phyloP scores from a whole-genome alignment of 1,140 invertebrate genomes.

The Macrosteles quadrilineatus region DNA sequence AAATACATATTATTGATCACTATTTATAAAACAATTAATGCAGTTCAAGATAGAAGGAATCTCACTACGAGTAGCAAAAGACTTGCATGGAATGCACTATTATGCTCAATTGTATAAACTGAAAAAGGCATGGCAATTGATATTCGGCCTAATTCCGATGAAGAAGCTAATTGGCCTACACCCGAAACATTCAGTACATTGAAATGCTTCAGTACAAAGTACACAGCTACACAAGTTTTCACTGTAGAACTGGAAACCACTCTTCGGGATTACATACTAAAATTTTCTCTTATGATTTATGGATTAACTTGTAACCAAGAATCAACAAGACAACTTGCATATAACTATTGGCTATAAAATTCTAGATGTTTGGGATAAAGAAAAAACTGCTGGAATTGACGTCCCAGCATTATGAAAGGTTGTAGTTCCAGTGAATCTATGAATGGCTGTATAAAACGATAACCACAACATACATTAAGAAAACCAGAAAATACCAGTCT shows the following conservation, averaged over 20 bases:
- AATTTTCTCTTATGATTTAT: slow-evolving; percentile 40
- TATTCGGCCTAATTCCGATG: neutral
- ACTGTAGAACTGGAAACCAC: slow-evolving; percentile 37
- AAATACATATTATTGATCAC: too few species aligned
- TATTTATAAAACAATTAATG: slow-evolving; percentile 22
- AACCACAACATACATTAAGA: slow-evolving; percentile 44
- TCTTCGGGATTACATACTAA: slow-evolving; percentile 38
- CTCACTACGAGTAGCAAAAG: slow-evolving; percentile 13
- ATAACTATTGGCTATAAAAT: slow-evolving; percentile 40
- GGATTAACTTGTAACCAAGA: slow-evolving; percentile 40
- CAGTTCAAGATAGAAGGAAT: slow-evolving; percentile 26
- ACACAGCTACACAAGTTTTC: slow-evolving; percentile 21
- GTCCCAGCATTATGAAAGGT: too few species aligned
- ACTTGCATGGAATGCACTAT: slow-evolving; percentile 29
- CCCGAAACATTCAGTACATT: neutral
- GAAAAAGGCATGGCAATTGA: slow-evolving; percentile 15
- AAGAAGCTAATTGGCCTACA: too few species aligned
- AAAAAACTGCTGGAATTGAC: slow-evolving; percentile 45
- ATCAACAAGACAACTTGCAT: slow-evolving; percentile 40
- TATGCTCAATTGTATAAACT: slow-evolving; percentile 22
- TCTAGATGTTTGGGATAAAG: slow-evolving; percentile 45
- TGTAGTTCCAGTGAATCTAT: too few species aligned
- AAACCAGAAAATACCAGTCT: slow-evolving; percentile 48
- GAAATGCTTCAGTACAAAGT: slow-evolving; percentile 23
- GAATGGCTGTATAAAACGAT: slow-evolving; percentile 43